Evolutionary conservation across 2,797 vertebrate genomes (phyloP).

Genomic region (Acrocephalus scirpaceus): DNA sequence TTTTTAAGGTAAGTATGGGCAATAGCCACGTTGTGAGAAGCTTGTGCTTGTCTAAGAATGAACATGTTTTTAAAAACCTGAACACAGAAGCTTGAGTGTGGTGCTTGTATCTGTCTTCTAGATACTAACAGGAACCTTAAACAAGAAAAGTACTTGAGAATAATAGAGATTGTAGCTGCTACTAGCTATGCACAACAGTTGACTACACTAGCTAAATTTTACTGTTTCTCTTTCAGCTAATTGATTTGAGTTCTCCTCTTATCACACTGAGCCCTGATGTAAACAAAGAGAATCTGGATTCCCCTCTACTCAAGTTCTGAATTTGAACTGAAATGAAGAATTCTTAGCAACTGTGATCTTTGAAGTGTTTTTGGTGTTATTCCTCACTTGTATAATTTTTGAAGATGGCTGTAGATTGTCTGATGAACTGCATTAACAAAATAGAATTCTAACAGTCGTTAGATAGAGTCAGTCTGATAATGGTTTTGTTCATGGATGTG

Average conservation of each 20-base stretch:
- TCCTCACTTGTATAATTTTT: background rate
- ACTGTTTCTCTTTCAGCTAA: conserved; percentile 69
- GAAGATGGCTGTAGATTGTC: background rate
- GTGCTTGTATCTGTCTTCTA: background rate
- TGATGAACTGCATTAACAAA: background rate
- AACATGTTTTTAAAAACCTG: background rate
- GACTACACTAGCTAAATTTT: background rate
- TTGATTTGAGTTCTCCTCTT: conserved; percentile 79
- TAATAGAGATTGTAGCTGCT: background rate
- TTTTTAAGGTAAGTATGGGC: background rate
- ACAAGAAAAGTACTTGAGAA: background rate
- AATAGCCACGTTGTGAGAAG: background rate
- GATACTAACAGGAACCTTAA: background rate
- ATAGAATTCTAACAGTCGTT: background rate
- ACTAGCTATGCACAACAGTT: background rate
- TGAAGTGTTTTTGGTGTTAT: background rate
- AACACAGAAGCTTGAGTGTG: background rate
- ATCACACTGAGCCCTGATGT: conserved; percentile 75
- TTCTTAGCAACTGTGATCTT: background rate
- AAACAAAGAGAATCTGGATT: conserved; percentile 79
- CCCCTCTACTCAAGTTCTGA: conserved; percentile 79
- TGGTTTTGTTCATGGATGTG: background rate
- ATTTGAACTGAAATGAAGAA: background rate
- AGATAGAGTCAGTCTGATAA: background rate
- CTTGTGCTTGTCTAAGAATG: background rate